Percentiles rank a stretch among this genome's conserved stretches.
Evolutionary conservation across 1,140 invertebrate species (phyloP).

Genomic region (Tetraneura akinire): DNA sequence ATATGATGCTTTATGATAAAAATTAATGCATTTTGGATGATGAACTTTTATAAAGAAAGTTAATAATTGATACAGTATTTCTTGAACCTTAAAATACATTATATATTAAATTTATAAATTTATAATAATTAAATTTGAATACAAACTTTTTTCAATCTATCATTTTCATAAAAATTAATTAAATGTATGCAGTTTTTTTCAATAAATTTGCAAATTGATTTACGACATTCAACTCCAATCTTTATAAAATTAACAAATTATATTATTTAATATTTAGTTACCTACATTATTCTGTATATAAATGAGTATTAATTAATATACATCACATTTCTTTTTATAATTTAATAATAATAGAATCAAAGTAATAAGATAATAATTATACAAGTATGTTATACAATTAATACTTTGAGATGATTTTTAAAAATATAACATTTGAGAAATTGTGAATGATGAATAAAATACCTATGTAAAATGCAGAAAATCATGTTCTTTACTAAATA

Average conservation of each 20-base stretch:
- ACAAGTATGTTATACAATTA: too few relatives aligned
- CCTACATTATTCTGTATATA: neutral
- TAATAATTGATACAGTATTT: conserved; percentile 4
- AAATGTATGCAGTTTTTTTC: conserved; percentile 50
- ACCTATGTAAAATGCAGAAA: too few relatives aligned
- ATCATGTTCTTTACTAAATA: too few relatives aligned
- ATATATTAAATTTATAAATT: neutral
- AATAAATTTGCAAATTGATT: conserved; percentile 49
- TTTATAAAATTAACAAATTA: conserved; percentile 18
- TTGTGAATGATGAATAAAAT: too few relatives aligned
- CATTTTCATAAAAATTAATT: conserved; percentile 37
- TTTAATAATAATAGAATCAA: too few relatives aligned
- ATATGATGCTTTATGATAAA: conserved; percentile 18
- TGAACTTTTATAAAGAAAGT: conserved; percentile 37
- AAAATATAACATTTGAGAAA: too few relatives aligned
- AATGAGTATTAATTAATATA: too few relatives aligned
- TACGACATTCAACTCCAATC: conserved; percentile 49
- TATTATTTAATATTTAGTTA: neutral
- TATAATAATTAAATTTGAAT: neutral
- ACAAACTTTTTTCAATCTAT: conserved; percentile 29
- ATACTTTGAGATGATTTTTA: too few relatives aligned
- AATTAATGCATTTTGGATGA: conserved; percentile 25
- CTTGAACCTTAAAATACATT: conserved; percentile 13
- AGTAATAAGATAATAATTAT: too few relatives aligned
- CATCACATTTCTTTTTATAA: neutral